These are phyloP conservation scores for Nesoenas mayeri DNA, from an alignment of 2,113 vertebrate species.

Conservation along the genomic window DNA sequence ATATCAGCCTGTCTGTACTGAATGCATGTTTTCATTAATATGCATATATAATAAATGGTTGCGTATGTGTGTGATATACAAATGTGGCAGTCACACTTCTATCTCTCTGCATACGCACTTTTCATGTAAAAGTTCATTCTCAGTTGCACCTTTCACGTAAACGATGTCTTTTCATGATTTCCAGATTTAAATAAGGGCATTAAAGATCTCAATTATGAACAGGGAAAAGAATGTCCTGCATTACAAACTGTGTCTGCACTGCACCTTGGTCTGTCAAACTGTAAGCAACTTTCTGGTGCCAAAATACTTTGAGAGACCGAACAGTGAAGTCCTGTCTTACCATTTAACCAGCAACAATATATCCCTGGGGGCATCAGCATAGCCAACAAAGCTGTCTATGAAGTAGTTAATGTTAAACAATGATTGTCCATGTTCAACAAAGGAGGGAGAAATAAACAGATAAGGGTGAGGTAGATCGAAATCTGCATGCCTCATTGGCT, in stretches of 20 bases:
- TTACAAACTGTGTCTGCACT: neutral
- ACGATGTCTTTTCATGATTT: neutral
- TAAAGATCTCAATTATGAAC: accelerated
- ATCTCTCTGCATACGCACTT: neutral
- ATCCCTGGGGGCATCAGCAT: neutral
- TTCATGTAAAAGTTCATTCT: neutral
- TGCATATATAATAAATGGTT: neutral
- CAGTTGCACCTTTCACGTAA: neutral
- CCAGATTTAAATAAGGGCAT: neutral
- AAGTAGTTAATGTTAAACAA: slow-evolving; percentile 37
- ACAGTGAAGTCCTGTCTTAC: accelerated
- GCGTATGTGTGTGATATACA: neutral
- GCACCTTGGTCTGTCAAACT: neutral
- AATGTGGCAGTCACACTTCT: neutral
- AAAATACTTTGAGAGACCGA: neutral
- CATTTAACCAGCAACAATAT: accelerated
- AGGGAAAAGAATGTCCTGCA: neutral
- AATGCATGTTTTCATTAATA: neutral
- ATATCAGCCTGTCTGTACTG: neutral
- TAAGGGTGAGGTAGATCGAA: slow-evolving; percentile 58
- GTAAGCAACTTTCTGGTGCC: neutral
- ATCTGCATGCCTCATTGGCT: slow-evolving; percentile 60
- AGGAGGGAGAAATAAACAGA: slow-evolving; percentile 63
- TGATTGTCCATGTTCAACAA: slow-evolving; percentile 42
- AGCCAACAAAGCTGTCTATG: neutral